Base-by-base conservation (phyloP, 2,113 vertebrate genomes). In the Chascanopsetta lugubris region DNA sequence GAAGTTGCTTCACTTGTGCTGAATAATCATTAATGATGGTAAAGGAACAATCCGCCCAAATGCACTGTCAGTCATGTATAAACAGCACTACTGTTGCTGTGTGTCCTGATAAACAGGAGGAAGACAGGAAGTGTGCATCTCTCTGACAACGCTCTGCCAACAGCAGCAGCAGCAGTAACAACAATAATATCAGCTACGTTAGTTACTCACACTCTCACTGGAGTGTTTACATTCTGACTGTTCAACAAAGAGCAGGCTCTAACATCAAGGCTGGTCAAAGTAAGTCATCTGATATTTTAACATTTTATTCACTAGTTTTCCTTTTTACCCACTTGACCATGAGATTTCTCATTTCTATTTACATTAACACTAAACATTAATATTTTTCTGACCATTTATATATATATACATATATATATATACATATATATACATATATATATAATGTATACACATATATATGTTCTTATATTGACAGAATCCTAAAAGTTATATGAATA, bases 71-170 rank as follows among this genome's bases (percentile, higher is more conserved):
- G n/a, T 49, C 13, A 11, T 17, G 48, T 17, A n/a, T n/a, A n/a
- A n/a, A n/a, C n/a, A n/a, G n/a, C n/a, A n/a, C n/a, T n/a, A n/a
- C n/a, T n/a, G 15, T 17, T 18, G 27, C 18, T 69, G 9, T 78
- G n/a, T 49, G 2, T 56, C 17, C 47, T 49, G 81, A 85, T 85
- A 61, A 61, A 27, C 38, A 24, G 68, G 22, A 84, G 89, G 89
- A 90, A 88, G 80, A 75, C 43, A 84, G 89, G 89, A 90, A 88
- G 80, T 76, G 47, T 85, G 81, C 13, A 0, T 60, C 32, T 69
- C 42, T 71, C 34, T 75, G 86, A 86, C 81, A 88, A 76, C 69
- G 68, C 50, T 57, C 48, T 49, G 12, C 34, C 59, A 48, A 51
- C 13, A 7, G 43, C 45, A 38, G 17, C 17, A n/a, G n/a, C n/a